Evolutionary conservation across 2,113 vertebrate species (phyloP).

Genomic region (Periophthalmus modestus): DNA sequence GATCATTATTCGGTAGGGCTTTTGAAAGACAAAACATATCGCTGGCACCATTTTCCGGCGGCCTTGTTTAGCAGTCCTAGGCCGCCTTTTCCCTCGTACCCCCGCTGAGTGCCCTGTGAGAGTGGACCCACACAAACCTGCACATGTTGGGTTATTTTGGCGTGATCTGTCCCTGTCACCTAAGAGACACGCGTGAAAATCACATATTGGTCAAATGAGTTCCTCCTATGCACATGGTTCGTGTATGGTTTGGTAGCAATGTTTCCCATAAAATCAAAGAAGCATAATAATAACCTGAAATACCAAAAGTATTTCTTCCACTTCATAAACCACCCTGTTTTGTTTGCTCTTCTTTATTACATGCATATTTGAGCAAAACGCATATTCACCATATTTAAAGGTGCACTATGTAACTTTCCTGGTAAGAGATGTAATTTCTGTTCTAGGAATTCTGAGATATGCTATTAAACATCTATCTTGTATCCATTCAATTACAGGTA

Average conservation of each 20-base stretch:
- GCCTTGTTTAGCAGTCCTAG: constrained; percentile 32
- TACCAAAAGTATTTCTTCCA: background rate
- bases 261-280: background rate
- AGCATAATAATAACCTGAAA: background rate
- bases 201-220: background rate
- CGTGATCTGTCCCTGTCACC: constrained; percentile 11
- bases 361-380: background rate
- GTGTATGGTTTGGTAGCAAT: background rate
- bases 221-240: background rate
- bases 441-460: no score
- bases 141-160: constrained; percentile 61
- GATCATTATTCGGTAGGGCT: background rate
- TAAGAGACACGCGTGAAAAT: background rate
- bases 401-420: no score
- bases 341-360: background rate
- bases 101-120: constrained; percentile 65
- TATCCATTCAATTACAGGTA: no score
- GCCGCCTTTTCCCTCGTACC: constrained; percentile 56
- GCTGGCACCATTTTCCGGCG: constrained; percentile 34
- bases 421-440: no score
- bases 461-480: no score
- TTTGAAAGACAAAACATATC: constrained; percentile 8
- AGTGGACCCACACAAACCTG: constrained; percentile 37
- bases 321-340: background rate
- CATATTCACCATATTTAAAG: background rate